Percentiles rank a stretch among this genome's conserved stretches.
Conservation (phyloP, 2,797 vertebrate genomes). For the Poeciliopsis paucimaculata region DNA sequence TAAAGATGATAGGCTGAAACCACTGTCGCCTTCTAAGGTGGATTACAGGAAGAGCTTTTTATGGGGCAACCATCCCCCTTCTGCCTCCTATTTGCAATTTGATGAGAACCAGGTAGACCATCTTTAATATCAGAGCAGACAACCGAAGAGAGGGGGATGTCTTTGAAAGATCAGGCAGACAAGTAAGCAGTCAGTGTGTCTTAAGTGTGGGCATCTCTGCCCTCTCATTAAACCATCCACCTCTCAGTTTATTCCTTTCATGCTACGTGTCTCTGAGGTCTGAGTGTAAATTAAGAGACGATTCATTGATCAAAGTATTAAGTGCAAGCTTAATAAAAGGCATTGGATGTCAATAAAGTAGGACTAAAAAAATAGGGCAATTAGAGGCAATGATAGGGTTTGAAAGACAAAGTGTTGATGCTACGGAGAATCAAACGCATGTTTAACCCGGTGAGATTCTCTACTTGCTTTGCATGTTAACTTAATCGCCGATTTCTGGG, state of each 20-base stretch:
- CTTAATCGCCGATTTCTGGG: slow-evolving; percentile 36
- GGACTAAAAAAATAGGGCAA: slow-evolving; percentile 14
- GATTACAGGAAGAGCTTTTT: slow-evolving; percentile 41
- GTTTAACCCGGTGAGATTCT: slow-evolving; percentile 13
- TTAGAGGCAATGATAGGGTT: slow-evolving; percentile 36
- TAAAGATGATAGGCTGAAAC: slow-evolving; percentile 45
- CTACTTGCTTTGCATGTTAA: slow-evolving; percentile 30
- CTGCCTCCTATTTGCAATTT: slow-evolving; percentile 33
- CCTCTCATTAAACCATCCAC: slow-evolving; percentile 70
- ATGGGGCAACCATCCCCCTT: slow-evolving; percentile 7
- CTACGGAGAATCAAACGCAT: slow-evolving; percentile 36
- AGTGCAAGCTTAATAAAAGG: slow-evolving; percentile 60
- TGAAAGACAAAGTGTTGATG: slow-evolving; percentile 41
- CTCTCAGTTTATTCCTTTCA: slow-evolving; percentile 29
- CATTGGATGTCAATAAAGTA: slow-evolving; percentile 46
- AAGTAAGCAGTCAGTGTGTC: slow-evolving; percentile 35
- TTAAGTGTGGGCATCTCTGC: slow-evolving; percentile 30
- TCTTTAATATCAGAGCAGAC: slow-evolving; percentile 50
- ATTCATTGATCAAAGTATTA: slow-evolving; percentile 59
- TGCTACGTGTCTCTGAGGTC: slow-evolving; percentile 31
- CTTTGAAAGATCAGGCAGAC: slow-evolving; percentile 57
- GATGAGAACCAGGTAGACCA: slow-evolving; percentile 18
- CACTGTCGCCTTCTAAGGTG: slow-evolving; percentile 39
- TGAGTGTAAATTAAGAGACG: slow-evolving; percentile 41
- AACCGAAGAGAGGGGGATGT: slow-evolving; percentile 28